These are phyloP conservation scores for Falco columbarius DNA, from an alignment of 2,797 vertebrate species.

Conservation along the genomic window DNA sequence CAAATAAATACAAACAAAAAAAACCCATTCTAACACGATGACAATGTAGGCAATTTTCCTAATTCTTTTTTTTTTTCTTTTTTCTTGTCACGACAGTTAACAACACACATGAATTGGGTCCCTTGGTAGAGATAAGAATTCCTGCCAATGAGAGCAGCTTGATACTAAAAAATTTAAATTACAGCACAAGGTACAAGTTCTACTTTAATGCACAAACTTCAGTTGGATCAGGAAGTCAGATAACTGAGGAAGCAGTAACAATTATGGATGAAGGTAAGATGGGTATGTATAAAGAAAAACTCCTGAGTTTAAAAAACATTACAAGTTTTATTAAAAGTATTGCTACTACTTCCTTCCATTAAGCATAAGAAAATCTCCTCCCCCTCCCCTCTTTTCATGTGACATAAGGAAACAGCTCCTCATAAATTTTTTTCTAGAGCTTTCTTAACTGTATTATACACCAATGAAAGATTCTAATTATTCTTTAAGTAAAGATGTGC, in stretches of 20 bases:
- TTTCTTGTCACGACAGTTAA: constrained; percentile 84
- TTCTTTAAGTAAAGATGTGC: background rate
- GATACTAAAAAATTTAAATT: constrained; percentile 91
- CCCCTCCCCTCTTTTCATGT: too few species aligned
- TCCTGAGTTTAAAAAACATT: background rate
- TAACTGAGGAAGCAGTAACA: constrained; percentile 90
- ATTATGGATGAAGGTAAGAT: constrained; percentile 94
- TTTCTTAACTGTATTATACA: background rate
- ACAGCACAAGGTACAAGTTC: constrained; percentile 97
- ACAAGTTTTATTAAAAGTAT: background rate
- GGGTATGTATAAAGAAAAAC: constrained; percentile 74
- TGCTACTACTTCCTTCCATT: background rate
- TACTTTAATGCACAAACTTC: constrained; percentile 91
- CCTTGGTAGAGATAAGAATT: constrained; percentile 87
- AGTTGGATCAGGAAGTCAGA: constrained; percentile 86
- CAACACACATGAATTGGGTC: constrained; percentile 92
- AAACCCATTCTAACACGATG: background rate
- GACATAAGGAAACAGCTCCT: background rate
- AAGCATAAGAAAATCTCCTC: background rate
- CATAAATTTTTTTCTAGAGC: background rate
- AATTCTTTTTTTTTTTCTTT: background rate
- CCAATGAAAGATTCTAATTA: background rate
- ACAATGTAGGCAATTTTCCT: background rate
- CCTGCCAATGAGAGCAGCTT: constrained; percentile 91
- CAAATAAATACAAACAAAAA: background rate